These are phyloP conservation scores for Drosophila mayaguana DNA, from an alignment of 2,888 invertebrate species.

Conservation along the genomic window DNA sequence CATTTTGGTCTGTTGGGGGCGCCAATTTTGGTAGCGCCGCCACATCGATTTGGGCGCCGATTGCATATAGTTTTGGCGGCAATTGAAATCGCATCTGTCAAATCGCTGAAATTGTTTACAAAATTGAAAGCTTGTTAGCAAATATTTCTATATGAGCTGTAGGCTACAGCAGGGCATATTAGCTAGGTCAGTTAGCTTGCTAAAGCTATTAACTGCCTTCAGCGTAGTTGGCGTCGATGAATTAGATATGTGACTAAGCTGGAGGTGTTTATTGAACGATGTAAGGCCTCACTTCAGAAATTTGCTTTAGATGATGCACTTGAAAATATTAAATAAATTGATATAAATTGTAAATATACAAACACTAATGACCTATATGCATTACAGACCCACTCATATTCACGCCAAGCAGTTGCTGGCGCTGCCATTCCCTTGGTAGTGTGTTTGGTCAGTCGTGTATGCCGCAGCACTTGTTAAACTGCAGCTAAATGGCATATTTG, in stretches of 20 bases:
- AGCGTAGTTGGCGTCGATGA: background rate
- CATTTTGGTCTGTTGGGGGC: background rate
- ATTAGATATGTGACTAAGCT: background rate
- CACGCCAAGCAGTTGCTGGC: too few relatives aligned
- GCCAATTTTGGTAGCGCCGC: slow-evolving; percentile 64
- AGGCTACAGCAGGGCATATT: background rate
- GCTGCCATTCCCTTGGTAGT: background rate
- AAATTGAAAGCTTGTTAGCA: slow-evolving; percentile 65
- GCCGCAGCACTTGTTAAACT: background rate
- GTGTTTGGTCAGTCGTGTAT: slow-evolving; percentile 18
- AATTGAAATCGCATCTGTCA: slow-evolving; percentile 62
- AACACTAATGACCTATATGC: too few relatives aligned
- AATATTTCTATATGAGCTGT: slow-evolving; percentile 43
- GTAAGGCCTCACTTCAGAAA: too few relatives aligned
- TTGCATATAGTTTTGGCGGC: slow-evolving; percentile 43
- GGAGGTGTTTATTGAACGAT: too few relatives aligned
- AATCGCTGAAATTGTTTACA: slow-evolving; percentile 63
- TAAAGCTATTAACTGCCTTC: background rate
- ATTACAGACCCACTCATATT: too few relatives aligned
- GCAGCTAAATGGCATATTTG: slow-evolving; percentile 51
- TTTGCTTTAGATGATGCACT: too few relatives aligned
- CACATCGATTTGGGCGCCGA: slow-evolving; percentile 42
- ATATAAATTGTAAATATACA: too few relatives aligned
- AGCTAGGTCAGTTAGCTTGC: background rate
- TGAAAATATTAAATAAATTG: too few relatives aligned